Evolutionary conservation across 2,113 vertebrate genomes (phyloP), one percentile per base, ranked within the genome.

Genomic region (Rafetus swinhoei): DNA sequence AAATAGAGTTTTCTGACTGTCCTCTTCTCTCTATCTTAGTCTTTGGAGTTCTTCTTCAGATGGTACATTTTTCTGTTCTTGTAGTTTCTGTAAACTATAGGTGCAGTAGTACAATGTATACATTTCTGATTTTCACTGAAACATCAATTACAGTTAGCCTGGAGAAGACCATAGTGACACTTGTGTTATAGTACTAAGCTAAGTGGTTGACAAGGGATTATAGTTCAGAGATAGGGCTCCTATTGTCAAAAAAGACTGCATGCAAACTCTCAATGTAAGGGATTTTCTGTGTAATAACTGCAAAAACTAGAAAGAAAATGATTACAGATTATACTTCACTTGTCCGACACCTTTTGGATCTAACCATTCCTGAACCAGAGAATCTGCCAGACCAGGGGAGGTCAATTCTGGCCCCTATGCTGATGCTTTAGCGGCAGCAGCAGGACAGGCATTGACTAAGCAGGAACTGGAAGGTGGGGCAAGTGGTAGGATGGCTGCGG

Each of bases 81-180:
- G 65, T 32, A 35, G 18, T 35, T 72, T 55, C 27, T 32, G 29
- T 9, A 0, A 24, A 74, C 5, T 27, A 1, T 4, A 2, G 22
- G 25, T 13, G 54, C 12, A 2, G 3, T 6, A 14, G 0, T 11
- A 4, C 6, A 1, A 9, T 14, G n/a, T 3, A 0, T 39, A 57
- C 7, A 1, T 52, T 32, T 4, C 7, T 52, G 9, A 4, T 0
- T 3, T 32, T 19, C 12, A 1, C 7, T 53, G 0, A 11, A 29
- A 45, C 10, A 39, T 5, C 52, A 13, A 16, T 12, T 39, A 29
- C 12, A 65, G 60, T 7, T 16, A n/a, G 3, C 5, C n/a, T 18
- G 9, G 19, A 72, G 9, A 35, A 72, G 65, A 72, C 18, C n/a
- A 62, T 29, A 62, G 27, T 19, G 32, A 69, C 32, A 69, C 32